phyloP scores from a whole-genome alignment of 2,113 vertebrate species.

The Noctilio leporinus region DNA sequence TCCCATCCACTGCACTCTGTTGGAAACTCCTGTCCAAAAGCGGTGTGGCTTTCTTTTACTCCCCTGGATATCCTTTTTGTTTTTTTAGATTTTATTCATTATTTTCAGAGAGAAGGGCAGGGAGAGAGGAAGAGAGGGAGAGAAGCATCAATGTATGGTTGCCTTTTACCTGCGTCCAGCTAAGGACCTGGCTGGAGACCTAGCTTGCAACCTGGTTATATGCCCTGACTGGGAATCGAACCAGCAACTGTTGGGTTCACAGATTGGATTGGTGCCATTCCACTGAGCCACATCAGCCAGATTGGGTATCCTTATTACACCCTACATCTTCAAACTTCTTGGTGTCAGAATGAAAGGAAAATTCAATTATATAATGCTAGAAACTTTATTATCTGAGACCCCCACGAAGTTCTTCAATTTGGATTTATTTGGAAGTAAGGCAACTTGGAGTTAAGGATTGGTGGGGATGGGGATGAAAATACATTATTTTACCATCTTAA shows the following conservation, averaged over 20 bases:
- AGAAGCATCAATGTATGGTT: too few relatives aligned
- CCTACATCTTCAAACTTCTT: not conserved
- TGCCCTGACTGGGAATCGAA: too few relatives aligned
- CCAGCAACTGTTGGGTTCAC: too few relatives aligned
- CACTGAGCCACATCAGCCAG: too few relatives aligned
- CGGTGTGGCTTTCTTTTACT: not conserved
- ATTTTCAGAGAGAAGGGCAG: too few relatives aligned
- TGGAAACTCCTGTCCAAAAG: not conserved
- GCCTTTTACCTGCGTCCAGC: too few relatives aligned
- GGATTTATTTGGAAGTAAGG: not conserved
- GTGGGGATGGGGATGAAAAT: not conserved
- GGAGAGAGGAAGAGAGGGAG: too few relatives aligned
- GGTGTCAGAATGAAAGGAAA: not conserved
- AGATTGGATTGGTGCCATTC: too few relatives aligned
- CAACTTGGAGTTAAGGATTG: not conserved
- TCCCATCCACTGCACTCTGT: not conserved
- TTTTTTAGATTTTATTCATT: too few relatives aligned
- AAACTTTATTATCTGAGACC: not conserved
- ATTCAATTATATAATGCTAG: not conserved
- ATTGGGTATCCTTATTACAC: not conserved
- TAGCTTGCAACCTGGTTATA: too few relatives aligned
- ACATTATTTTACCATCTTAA: not conserved
- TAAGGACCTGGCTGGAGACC: too few relatives aligned
- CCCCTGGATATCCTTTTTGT: not conserved
- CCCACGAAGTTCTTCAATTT: not conserved